These are phyloP conservation scores for Aphidius ervi DNA, from an alignment of 1,140 invertebrate species.

Conservation along the genomic window DNA sequence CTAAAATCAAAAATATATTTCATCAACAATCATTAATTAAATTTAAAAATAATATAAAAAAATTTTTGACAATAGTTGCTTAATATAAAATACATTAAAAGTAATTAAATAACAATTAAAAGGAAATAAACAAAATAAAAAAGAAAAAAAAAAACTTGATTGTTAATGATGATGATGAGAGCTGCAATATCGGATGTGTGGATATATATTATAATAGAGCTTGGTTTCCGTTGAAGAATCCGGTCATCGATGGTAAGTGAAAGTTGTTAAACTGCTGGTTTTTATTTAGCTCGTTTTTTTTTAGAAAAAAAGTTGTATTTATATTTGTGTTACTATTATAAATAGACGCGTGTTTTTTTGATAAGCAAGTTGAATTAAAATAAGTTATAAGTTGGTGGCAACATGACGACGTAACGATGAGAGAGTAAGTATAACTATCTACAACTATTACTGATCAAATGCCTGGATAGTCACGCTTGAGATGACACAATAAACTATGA, in stretches of 20 bases:
- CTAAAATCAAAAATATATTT: constrained; percentile 53
- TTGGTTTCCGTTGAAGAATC: constrained; percentile 32
- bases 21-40: constrained; percentile 9
- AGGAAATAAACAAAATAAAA: constrained; percentile 3
- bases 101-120: constrained; percentile 10
- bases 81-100: background rate
- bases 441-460: too few relatives aligned
- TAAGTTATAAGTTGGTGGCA: constrained; percentile 6
- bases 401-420: constrained; percentile 22
- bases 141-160: constrained; percentile 4
- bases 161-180: too few relatives aligned
- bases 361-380: constrained; percentile 35
- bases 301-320: background rate
- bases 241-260: constrained; percentile 39
- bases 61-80: background rate
- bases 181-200: constrained; percentile 2
- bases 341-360: constrained; percentile 36
- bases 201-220: constrained; percentile 6
- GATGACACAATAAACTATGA: constrained; percentile 29
- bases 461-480: constrained; percentile 44
- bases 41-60: constrained; percentile 2
- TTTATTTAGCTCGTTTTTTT: background rate
- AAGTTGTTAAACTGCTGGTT: constrained; percentile 38
- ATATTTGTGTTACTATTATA: constrained; percentile 9
- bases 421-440: background rate